A percentile compares a stretch with the other conserved stretches of the same genome.
These are phyloP conservation scores for Hyla sarda DNA, from an alignment of 2,113 vertebrate genomes.

Conservation along the genomic window DNA sequence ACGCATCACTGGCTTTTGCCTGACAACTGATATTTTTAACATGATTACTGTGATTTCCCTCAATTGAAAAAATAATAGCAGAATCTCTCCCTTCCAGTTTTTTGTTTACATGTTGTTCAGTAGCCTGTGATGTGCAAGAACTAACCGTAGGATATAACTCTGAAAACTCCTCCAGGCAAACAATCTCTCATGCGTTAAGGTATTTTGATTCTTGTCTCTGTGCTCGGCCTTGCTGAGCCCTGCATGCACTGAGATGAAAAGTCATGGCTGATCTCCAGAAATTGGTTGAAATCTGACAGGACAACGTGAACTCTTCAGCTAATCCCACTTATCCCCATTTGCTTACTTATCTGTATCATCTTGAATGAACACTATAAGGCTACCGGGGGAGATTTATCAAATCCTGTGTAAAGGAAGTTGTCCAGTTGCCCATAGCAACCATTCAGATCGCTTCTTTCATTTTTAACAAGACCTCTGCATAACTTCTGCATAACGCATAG, in stretches of 20 bases:
- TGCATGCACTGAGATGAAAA: conserved; percentile 28
- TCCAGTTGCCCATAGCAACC: no score
- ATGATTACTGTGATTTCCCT: not conserved
- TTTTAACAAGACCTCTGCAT: no score
- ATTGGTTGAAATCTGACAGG: conserved; percentile 15
- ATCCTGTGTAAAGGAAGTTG: no score
- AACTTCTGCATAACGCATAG: no score
- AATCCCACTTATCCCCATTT: conserved; percentile 17
- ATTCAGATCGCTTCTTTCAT: no score
- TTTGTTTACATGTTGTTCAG: not conserved
- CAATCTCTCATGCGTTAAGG: not conserved
- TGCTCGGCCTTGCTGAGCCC: conserved; percentile 2
- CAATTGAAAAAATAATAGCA: not conserved
- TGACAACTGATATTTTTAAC: not conserved
- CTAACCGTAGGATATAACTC: not conserved
- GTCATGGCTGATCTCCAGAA: conserved; percentile 39
- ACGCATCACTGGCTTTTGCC: not conserved
- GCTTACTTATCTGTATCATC: conserved; percentile 22
- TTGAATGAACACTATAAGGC: not conserved
- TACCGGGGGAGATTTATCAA: no score
- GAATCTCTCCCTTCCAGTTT: not conserved
- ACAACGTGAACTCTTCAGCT: not conserved
- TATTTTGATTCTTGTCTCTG: conserved; percentile 14
- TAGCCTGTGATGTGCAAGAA: not conserved
- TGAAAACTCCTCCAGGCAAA: not conserved